Evolutionary conservation across 2,113 vertebrate genomes (phyloP), one percentile per base, ranked within the genome.

Genomic region (Hystrix cristata): DNA sequence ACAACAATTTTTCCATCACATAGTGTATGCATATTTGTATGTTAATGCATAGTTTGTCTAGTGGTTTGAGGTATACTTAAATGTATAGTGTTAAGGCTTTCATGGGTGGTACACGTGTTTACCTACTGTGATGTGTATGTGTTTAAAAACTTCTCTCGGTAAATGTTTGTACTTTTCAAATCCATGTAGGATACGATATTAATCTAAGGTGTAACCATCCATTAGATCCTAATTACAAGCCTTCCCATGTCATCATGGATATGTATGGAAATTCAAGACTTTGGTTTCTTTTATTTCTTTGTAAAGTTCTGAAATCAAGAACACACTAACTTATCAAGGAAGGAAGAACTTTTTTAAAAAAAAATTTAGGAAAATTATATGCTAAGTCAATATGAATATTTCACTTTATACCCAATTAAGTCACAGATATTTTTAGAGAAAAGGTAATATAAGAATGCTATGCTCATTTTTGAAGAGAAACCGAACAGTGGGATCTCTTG

Each of bases 381-480:
- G n/a, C 15, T 74, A 67, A 80, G 9, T 87, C 23, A 12, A 43
- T 72, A 62, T 51, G 7, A 67, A n/a, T 6, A 55, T 94, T 93
- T 72, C 21, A 79, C 18, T 79, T 91, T 79, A 46, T 62, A 16
- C n/a, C 25, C 62, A 74, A 29, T 89, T 69, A 91, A 59, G 83
- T 82, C 29, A 46, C 81, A 62, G 80, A 69, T 72, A 55, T 48
- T 51, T 72, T 87, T 95, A 84, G 53, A 65, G 87, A 91, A 23
- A 95, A 55, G 4, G 81, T 78, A 84, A 74, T 92, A 18, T 43
- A 69, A 46, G 34, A 89, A 59, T 67, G 29, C 7, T 78, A 2
- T 93, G 51, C 15, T 85, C 34, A 76, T 60, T 5, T 94, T 87
- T 78, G 29, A 57, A 90, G 21, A 95, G 64, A 97, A 94, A 59